Percentiles rank a stretch among this genome's conserved stretches.
Conservation (phyloP, 2,888 invertebrate genomes). For the Ophion ventricosus region DNA sequence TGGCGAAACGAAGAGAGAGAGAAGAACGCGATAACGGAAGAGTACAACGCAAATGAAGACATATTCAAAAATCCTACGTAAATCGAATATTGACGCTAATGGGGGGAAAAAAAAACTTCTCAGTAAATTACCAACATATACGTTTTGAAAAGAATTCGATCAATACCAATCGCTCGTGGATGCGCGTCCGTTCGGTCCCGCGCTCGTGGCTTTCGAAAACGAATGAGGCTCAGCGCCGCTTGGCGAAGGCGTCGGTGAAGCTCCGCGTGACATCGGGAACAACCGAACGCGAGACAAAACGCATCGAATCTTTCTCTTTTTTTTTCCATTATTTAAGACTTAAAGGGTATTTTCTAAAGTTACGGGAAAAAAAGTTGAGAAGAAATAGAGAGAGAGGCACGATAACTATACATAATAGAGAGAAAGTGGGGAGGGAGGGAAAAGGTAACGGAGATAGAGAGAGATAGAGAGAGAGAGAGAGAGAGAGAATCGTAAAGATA, state of each 20-base stretch:
- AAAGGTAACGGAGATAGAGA: background rate
- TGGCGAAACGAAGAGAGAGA: conserved; percentile 32
- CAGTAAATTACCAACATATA: background rate
- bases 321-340: conserved; percentile 13
- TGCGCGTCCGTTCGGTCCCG: background rate
- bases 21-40: background rate
- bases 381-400: conserved; percentile 1
- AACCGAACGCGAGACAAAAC: background rate
- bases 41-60: conserved; percentile 1
- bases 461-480: conserved; percentile 1
- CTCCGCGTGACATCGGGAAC: too few species aligned
- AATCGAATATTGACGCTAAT: background rate
- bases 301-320: background rate
- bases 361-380: conserved; percentile 12
- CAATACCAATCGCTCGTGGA: background rate
- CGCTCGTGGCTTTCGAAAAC: background rate
- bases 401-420: conserved; percentile 8
- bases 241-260: background rate
- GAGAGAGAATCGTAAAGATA: background rate
- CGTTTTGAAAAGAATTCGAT: background rate
- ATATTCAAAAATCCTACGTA: conserved; percentile 3
- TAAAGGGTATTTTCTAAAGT: conserved; percentile 37
- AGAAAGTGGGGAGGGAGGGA: conserved; percentile 5
- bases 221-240: background rate
- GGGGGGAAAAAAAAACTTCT: background rate